These are phyloP conservation scores for Cyprinodon brontotheroides DNA, from an alignment of 2,113 vertebrate genomes.

Conservation along the genomic window DNA sequence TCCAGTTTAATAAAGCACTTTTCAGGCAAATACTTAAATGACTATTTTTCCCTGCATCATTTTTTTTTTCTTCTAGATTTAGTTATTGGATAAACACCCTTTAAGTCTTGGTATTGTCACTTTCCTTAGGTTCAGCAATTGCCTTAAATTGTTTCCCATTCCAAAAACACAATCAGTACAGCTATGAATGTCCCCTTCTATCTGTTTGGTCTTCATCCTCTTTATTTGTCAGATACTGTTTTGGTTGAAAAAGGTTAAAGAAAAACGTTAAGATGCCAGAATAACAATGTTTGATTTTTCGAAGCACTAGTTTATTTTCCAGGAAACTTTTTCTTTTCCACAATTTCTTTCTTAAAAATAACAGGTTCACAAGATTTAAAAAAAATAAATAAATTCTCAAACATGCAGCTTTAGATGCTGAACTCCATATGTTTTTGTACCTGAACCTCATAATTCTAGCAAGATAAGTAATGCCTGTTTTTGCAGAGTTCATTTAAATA, in stretches of 20 bases:
- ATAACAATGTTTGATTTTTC: no score
- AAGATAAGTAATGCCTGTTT: no score
- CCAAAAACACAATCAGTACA: constrained; percentile 41
- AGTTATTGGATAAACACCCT: constrained; percentile 48
- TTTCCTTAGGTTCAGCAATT: constrained; percentile 73
- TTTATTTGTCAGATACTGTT: no score
- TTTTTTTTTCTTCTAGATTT: constrained; percentile 60
- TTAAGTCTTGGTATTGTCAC: constrained; percentile 70
- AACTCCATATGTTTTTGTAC: neutral
- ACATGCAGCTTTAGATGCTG: neutral
- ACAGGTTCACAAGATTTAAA: neutral
- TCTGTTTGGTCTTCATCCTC: no score
- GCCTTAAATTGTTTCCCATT: constrained; percentile 82
- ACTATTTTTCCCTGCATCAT: constrained; percentile 84
- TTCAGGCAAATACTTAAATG: constrained; percentile 90
- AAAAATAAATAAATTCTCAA: neutral
- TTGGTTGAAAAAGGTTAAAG: no score
- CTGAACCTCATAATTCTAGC: neutral
- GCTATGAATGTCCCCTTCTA: neutral
- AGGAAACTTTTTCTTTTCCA: no score
- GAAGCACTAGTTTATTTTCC: no score
- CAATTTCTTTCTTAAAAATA: no score
- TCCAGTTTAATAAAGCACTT: constrained; percentile 89
- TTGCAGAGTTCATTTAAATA: neutral
- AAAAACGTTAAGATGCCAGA: no score